Evolutionary conservation across 2,888 invertebrate genomes (phyloP).

Genomic region (Diplazon laetatorius): DNA sequence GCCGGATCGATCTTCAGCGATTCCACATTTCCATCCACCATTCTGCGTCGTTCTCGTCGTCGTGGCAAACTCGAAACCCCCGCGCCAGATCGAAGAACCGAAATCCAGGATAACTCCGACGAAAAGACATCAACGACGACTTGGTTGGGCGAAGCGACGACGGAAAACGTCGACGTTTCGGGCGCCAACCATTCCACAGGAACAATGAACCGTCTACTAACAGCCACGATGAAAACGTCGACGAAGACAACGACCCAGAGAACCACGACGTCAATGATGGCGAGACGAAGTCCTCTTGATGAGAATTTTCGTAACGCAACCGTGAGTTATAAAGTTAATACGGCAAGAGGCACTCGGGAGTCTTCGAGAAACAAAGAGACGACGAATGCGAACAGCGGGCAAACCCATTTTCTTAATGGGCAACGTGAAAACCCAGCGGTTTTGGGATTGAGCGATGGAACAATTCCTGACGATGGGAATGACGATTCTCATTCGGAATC

Average conservation of each 20-base stretch:
- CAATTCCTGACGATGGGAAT: conserved; percentile 9
- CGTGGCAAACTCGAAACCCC: conserved; percentile 39
- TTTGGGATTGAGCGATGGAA: conserved; percentile 23
- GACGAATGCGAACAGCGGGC: background rate
- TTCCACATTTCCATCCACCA: conserved; percentile 9
- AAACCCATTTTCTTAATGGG: conserved; percentile 27
- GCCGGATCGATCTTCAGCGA: conserved; percentile 2
- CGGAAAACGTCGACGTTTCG: conserved; percentile 8
- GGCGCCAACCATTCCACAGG: conserved; percentile 37
- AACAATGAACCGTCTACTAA: conserved; percentile 54
- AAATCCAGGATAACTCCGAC: conserved; percentile 20
- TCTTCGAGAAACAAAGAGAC: conserved; percentile 23
- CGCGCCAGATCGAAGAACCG: conserved; percentile 21
- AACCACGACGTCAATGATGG: conserved; percentile 11
- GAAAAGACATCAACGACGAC: conserved; percentile 42
- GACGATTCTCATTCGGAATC: conserved; percentile 2
- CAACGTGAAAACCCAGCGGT: conserved; percentile 1
- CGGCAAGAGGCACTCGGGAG: conserved; percentile 23
- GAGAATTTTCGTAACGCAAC: conserved; percentile 34
- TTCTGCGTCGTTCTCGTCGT: conserved; percentile 12
- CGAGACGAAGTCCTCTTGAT: background rate
- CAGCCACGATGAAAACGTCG: conserved; percentile 32
- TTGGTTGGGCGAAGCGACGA: conserved; percentile 3
- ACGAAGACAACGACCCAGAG: conserved; percentile 7
- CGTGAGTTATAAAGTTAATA: conserved; percentile 16